Percentiles rank a stretch among this genome's conserved stretches.
Evolutionary conservation across 2,797 vertebrate genomes (phyloP).

Genomic region (Hippopotamyrus pictus): DNA sequence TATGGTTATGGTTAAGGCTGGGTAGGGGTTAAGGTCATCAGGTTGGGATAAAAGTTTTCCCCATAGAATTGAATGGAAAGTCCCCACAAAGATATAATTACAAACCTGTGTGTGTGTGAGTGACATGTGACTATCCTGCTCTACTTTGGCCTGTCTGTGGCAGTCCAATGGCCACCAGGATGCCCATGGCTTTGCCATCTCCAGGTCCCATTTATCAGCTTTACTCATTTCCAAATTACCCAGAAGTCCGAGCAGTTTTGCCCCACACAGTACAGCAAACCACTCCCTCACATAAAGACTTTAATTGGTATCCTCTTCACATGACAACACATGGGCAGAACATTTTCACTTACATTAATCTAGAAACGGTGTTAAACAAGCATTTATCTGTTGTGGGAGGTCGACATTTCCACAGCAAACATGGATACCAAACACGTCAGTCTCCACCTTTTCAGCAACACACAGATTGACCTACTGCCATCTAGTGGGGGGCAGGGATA

Average conservation of each 20-base stretch:
- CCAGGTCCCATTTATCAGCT: not conserved
- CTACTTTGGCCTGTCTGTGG: not conserved
- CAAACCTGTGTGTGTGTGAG: not conserved
- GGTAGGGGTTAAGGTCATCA: not conserved
- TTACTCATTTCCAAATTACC: not conserved
- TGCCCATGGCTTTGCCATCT: not conserved
- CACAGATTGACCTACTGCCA: not conserved
- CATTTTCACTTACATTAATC: not conserved
- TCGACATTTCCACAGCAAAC: not conserved
- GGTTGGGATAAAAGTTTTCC: not conserved
- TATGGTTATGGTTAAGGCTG: not conserved
- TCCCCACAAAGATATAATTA: not conserved
- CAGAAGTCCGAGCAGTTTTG: not conserved
- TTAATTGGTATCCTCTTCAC: slow-evolving; percentile 21
- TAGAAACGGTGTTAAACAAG: not conserved
- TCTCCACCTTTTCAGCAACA: slow-evolving; percentile 9
- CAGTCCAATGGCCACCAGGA: not conserved
- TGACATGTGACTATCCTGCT: not conserved
- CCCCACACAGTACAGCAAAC: not conserved
- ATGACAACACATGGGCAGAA: slow-evolving; percentile 13
- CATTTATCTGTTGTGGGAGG: not conserved
- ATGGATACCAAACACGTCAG: slow-evolving; percentile 24
- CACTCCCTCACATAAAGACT: slow-evolving; percentile 5
- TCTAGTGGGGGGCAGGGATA: not conserved
- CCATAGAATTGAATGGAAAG: not conserved